Percentiles rank a stretch among this genome's conserved stretches.
Conservation (phyloP, 2,888 invertebrate species). For the Polymixis flavicincta region DNA sequence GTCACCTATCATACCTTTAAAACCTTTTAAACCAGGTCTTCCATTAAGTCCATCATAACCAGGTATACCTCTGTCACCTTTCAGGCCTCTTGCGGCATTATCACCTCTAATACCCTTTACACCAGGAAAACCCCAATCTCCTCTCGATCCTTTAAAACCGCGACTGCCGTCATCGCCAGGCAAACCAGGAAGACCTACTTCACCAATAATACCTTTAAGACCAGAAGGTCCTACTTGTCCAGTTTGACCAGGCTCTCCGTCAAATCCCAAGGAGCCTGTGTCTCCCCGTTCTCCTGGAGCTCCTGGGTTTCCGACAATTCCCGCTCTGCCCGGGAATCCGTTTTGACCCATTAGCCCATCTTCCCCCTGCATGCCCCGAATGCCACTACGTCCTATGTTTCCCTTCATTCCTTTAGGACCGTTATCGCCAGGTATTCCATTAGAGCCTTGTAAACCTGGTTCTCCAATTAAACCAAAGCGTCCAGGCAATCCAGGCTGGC, state of each 20-base stretch:
- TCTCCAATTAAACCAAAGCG: slow-evolving; percentile 90
- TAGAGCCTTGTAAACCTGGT: slow-evolving; percentile 85
- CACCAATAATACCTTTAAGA: slow-evolving; percentile 75
- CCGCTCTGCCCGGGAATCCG: slow-evolving; percentile 87
- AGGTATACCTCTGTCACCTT: slow-evolving; percentile 86
- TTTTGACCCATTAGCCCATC: slow-evolving; percentile 78
- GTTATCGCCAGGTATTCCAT: slow-evolving; percentile 80
- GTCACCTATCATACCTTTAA: slow-evolving; percentile 65
- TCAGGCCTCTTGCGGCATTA: slow-evolving; percentile 91
- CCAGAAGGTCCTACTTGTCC: slow-evolving; percentile 75
- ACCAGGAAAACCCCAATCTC: slow-evolving; percentile 90
- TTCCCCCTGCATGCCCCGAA: slow-evolving; percentile 81
- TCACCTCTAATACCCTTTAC: slow-evolving; percentile 91
- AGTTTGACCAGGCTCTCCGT: slow-evolving; percentile 82
- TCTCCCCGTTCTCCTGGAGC: slow-evolving; percentile 94
- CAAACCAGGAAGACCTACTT: slow-evolving; percentile 72
- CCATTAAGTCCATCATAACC: slow-evolving; percentile 89
- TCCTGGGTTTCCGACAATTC: slow-evolving; percentile 76
- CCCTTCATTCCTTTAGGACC: slow-evolving; percentile 91
- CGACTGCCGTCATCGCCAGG: slow-evolving; percentile 76
- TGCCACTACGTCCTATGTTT: slow-evolving; percentile 85
- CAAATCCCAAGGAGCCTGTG: slow-evolving; percentile 92
- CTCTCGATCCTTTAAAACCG: slow-evolving; percentile 86
- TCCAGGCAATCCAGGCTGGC: slow-evolving; percentile 94
- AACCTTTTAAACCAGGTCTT: slow-evolving; percentile 72